Evolutionary conservation across 2,888 invertebrate species (phyloP).

Genomic region (Adelphocoris suturalis): DNA sequence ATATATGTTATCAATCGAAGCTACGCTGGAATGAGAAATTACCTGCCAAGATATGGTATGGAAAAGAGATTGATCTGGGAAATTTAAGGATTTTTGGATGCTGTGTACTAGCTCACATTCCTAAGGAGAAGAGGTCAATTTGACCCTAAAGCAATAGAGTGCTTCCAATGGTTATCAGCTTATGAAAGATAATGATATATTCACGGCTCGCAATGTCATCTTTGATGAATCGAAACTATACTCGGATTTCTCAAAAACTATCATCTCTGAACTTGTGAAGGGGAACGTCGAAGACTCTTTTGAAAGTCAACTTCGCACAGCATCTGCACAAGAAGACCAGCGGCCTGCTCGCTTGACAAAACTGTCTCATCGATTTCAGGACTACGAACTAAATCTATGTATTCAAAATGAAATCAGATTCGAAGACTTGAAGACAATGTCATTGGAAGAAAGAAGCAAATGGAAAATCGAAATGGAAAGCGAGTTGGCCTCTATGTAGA

Average conservation of each 20-base stretch:
- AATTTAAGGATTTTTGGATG: constrained; percentile 51
- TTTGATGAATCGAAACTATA: constrained; percentile 32
- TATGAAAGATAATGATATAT: background rate
- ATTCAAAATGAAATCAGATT: background rate
- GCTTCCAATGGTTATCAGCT: constrained; percentile 38
- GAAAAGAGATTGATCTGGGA: background rate
- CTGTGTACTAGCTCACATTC: constrained; percentile 48
- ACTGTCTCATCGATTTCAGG: background rate
- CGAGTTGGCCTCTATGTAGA: constrained; percentile 76
- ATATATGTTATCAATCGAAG: constrained; percentile 48
- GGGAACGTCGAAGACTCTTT: background rate
- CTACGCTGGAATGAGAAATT: background rate
- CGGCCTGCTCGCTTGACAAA: background rate
- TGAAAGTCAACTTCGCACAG: background rate
- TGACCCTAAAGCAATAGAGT: constrained; percentile 55
- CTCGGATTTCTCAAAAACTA: background rate
- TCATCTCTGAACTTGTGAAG: background rate
- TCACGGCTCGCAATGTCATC: constrained; percentile 39
- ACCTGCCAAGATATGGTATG: constrained; percentile 58
- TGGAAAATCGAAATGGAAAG: constrained; percentile 75
- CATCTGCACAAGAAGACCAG: background rate
- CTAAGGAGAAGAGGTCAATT: constrained; percentile 55
- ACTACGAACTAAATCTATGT: background rate
- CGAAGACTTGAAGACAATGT: background rate
- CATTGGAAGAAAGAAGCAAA: constrained; percentile 51